Percentiles rank a stretch among this genome's conserved stretches.
These are phyloP conservation scores for Chorisops tibialis DNA, from an alignment of 2,888 invertebrate species.

Conservation along the genomic window DNA sequence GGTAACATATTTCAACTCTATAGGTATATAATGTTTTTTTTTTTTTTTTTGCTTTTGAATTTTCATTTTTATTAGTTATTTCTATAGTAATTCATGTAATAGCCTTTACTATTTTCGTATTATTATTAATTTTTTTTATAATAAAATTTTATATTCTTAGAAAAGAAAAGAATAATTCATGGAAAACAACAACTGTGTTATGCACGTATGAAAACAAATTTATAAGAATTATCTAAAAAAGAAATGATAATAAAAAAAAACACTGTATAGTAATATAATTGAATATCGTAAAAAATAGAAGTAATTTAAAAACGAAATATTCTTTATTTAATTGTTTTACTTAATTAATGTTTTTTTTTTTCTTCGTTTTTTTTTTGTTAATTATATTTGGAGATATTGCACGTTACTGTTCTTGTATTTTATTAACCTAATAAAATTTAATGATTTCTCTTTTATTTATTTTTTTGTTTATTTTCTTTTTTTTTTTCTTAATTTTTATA, in stretches of 20 bases:
- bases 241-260: too few species aligned
- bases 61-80: constrained; percentile 24
- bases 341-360: constrained; percentile 14
- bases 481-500: constrained; percentile 28
- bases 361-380: neutral
- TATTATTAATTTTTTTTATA: neutral
- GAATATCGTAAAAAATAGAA: too few species aligned
- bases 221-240: too few species aligned
- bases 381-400: constrained; percentile 28
- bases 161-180: too few species aligned
- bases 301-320: too few species aligned
- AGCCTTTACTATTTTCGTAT: constrained; percentile 18
- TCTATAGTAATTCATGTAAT: constrained; percentile 14
- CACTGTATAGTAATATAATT: too few species aligned
- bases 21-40: constrained; percentile 27
- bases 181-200: too few species aligned
- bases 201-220: too few species aligned
- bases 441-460: constrained; percentile 7
- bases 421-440: constrained; percentile 7
- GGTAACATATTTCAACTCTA: constrained; percentile 31
- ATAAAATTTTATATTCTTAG: too few species aligned
- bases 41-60: constrained; percentile 22
- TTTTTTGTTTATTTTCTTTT: constrained; percentile 17
- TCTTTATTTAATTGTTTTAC: constrained; percentile 14
- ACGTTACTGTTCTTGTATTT: constrained; percentile 22